phyloP scores from a whole-genome alignment of 1,140 invertebrate genomes.

The Stenopsyche tienmushanensis region DNA sequence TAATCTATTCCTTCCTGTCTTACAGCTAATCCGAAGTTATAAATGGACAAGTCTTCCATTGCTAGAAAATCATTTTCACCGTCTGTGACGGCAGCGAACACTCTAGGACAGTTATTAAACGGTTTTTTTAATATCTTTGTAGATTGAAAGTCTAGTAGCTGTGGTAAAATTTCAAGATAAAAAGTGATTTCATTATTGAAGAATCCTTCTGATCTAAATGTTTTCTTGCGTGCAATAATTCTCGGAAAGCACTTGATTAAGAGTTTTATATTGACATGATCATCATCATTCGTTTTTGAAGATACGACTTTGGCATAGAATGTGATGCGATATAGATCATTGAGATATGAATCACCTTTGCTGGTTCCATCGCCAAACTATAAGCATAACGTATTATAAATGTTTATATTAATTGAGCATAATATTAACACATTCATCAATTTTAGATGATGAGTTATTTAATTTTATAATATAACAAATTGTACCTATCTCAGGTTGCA shows the following conservation, averaged over 20 bases:
- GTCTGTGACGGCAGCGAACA: slow-evolving; percentile 58
- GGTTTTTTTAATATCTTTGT: slow-evolving; percentile 51
- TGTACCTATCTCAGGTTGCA: slow-evolving; percentile 12
- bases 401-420: too few species aligned
- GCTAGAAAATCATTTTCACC: slow-evolving; percentile 66
- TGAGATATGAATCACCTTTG: slow-evolving; percentile 64
- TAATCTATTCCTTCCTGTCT: slow-evolving; percentile 58
- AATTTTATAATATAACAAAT: neutral
- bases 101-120: slow-evolving; percentile 57
- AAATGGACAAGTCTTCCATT: slow-evolving; percentile 61
- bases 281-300: slow-evolving; percentile 43
- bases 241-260: slow-evolving; percentile 61
- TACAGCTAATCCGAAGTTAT: slow-evolving; percentile 55
- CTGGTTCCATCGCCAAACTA: slow-evolving; percentile 31
- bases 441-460: too few species aligned
- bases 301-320: slow-evolving; percentile 48
- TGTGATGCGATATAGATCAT: slow-evolving; percentile 54
- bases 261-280: slow-evolving; percentile 44
- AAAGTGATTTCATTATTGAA: slow-evolving; percentile 64
- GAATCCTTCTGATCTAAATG: slow-evolving; percentile 61
- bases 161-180: slow-evolving; percentile 57
- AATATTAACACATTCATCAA: too few species aligned
- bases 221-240: slow-evolving; percentile 58
- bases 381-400: too few species aligned
- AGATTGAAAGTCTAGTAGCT: slow-evolving; percentile 51